Conservation (phyloP, 2,113 vertebrate genomes). For the Sardina pilchardus region DNA sequence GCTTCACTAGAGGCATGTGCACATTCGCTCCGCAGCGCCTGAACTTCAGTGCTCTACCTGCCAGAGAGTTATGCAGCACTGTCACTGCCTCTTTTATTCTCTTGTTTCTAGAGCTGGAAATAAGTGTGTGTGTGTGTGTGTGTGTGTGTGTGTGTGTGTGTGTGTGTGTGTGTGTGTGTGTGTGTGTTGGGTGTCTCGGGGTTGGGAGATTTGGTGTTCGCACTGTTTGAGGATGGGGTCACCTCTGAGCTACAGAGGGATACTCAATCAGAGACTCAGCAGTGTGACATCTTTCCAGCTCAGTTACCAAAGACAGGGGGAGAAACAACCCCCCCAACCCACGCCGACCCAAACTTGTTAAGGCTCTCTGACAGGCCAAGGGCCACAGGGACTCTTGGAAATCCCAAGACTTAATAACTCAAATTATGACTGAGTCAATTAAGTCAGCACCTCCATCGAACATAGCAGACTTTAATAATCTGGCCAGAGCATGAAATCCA, state of each 20-base stretch:
- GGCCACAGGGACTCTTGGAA: slow-evolving; percentile 51
- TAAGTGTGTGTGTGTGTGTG: not conserved
- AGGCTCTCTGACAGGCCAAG: slow-evolving; percentile 51
- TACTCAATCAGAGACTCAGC: slow-evolving; percentile 57
- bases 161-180: slow-evolving; percentile 5
- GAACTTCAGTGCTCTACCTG: not conserved
- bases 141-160: not conserved
- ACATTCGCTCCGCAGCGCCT: not conserved
- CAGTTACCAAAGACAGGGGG: slow-evolving; percentile 57
- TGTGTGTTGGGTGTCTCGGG: not conserved
- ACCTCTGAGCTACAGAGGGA: slow-evolving; percentile 27
- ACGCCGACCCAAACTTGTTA: slow-evolving; percentile 34
- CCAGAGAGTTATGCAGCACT: not conserved
- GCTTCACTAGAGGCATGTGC: not conserved
- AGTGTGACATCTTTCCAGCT: slow-evolving; percentile 64
- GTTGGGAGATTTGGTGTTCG: slow-evolving; percentile 27
- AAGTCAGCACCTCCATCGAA: slow-evolving; percentile 63
- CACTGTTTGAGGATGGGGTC: slow-evolving; percentile 42
- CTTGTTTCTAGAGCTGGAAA: not conserved
- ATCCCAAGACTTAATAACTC: slow-evolving; percentile 67
- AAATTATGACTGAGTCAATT: slow-evolving; percentile 64
- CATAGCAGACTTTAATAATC: slow-evolving; percentile 66
- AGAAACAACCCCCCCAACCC: slow-evolving; percentile 22
- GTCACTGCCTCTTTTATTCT: not conserved
- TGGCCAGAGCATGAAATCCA: slow-evolving; percentile 58